Conservation (phyloP, 53 echinoderm and acorn worm genomes). For the Arbacia lixula region DNA sequence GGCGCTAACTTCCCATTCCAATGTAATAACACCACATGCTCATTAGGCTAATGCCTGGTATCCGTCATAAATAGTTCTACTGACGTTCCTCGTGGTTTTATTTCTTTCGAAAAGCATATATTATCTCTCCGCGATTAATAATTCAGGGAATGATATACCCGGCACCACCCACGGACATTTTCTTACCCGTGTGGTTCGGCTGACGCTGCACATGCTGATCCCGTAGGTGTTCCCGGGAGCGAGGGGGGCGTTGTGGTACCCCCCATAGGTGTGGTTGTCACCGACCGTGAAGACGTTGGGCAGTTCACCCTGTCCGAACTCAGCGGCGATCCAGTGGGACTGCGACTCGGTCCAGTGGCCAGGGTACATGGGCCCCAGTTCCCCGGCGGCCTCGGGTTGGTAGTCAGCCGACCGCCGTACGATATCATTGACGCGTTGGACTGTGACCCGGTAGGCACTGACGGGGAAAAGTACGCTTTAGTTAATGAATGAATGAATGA, state of each 20-base stretch:
- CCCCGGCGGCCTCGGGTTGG: neutral
- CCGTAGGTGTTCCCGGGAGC: slow-evolving; percentile 53
- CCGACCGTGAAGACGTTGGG: slow-evolving; percentile 69
- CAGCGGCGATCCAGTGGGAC: slow-evolving; percentile 77
- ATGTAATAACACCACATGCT: no score
- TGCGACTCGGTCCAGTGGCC: slow-evolving; percentile 41
- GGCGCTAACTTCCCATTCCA: no score
- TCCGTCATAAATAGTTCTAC: no score
- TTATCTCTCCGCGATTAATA: no score
- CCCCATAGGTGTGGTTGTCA: slow-evolving; percentile 70
- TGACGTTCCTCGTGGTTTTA: no score
- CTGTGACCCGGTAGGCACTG: slow-evolving; percentile 48
- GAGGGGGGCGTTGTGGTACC: slow-evolving; percentile 82
- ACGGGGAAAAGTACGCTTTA: neutral
- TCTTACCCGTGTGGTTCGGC: slow-evolving; percentile 43
- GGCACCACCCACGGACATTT: no score
- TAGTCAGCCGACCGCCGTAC: slow-evolving; percentile 1
- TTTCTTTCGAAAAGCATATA: no score
- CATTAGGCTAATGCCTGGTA: no score
- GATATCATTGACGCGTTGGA: slow-evolving; percentile 3
- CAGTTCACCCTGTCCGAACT: slow-evolving; percentile 68
- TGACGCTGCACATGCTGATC: slow-evolving; percentile 71
- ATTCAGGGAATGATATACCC: no score
- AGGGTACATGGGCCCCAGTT: slow-evolving; percentile 20
- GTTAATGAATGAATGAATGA: no score